phyloP scores from a whole-genome alignment of 1,140 invertebrate genomes.

The Diabrotica virgifera region DNA sequence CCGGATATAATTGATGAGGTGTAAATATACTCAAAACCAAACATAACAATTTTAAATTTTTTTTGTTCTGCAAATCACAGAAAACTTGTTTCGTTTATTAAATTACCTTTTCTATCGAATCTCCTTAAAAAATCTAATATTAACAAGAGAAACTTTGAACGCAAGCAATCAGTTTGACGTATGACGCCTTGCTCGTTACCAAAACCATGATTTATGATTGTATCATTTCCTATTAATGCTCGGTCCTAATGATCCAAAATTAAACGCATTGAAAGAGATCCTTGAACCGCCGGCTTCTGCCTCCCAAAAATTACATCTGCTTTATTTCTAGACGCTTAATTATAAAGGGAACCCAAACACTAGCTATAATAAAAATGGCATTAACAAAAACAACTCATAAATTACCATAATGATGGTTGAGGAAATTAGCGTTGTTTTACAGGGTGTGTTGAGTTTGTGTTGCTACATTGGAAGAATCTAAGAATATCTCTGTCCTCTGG shows the following conservation, averaged over 20 bases:
- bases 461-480: too few species aligned
- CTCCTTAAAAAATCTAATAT: too few species aligned
- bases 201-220: slow-evolving; percentile 12
- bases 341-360: slow-evolving; percentile 5
- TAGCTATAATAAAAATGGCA: slow-evolving; percentile 18
- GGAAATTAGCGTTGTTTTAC: too few species aligned
- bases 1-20: too few species aligned
- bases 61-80: neutral
- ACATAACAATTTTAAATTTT: neutral
- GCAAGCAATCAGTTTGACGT: too few species aligned
- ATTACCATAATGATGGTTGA: slow-evolving; percentile 36
- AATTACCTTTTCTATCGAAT: too few species aligned
- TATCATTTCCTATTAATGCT: slow-evolving; percentile 10
- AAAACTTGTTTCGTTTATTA: too few species aligned
- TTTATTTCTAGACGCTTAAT: slow-evolving; percentile 17
- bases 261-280: slow-evolving; percentile 14
- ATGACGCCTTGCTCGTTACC: neutral
- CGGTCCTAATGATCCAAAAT: slow-evolving; percentile 11
- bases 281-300: slow-evolving; percentile 5
- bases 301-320: slow-evolving; percentile 7
- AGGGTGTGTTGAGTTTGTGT: too few species aligned
- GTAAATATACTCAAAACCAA: neutral
- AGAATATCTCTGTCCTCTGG: too few species aligned
- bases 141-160: too few species aligned
- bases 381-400: slow-evolving; percentile 35